Conservation (phyloP, 2,888 invertebrate genomes). For the Brachyptera risi region DNA sequence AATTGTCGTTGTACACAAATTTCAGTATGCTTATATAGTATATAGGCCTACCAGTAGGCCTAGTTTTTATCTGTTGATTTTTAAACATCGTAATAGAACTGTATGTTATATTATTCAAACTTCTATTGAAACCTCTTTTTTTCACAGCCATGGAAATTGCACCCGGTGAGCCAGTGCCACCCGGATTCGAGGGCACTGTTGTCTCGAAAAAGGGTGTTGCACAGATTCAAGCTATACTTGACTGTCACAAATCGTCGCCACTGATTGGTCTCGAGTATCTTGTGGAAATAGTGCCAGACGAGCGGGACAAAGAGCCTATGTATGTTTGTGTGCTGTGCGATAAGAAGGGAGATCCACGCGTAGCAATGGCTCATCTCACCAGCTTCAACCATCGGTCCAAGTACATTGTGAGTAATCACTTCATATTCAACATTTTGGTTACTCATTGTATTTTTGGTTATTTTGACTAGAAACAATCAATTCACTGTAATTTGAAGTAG, state of each 20-base stretch:
- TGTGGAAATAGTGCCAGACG: constrained; percentile 60
- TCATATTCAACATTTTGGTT: too few relatives aligned
- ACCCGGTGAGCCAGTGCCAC: constrained; percentile 66
- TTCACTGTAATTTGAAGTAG: too few relatives aligned
- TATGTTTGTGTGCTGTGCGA: constrained; percentile 76
- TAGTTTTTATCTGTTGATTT: background rate
- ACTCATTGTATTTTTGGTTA: too few relatives aligned
- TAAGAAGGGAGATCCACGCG: constrained; percentile 73
- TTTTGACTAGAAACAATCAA: too few relatives aligned
- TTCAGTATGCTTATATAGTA: too few relatives aligned
- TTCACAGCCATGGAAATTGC: constrained; percentile 41
- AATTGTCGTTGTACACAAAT: too few relatives aligned
- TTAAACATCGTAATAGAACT: background rate
- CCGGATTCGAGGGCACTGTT: constrained; percentile 64
- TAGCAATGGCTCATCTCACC: constrained; percentile 72
- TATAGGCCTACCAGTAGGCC: too few relatives aligned
- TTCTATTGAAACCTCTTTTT: too few relatives aligned
- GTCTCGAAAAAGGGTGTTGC: constrained; percentile 40
- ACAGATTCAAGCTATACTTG: constrained; percentile 52
- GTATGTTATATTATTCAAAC: background rate
- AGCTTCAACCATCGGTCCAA: constrained; percentile 71
- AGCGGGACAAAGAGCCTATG: constrained; percentile 61
- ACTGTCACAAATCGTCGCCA: constrained; percentile 51
- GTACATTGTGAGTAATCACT: constrained; percentile 62
- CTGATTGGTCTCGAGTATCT: constrained; percentile 68